Conservation (phyloP, 2,113 vertebrate genomes). For the Hippocampus mohnikei region DNA sequence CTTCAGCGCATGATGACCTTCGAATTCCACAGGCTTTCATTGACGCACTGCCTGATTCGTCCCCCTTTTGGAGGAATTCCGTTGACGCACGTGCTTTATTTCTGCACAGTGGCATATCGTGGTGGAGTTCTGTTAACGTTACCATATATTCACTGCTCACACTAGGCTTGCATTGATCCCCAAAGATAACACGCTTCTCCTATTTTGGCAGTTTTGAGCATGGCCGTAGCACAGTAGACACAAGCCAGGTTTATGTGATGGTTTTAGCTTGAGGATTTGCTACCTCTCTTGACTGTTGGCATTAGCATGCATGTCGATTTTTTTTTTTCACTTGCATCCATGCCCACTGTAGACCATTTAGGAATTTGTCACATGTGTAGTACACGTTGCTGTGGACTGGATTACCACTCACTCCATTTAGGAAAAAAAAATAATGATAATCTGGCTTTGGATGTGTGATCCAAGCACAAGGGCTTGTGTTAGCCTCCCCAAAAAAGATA, state of each 20-base stretch:
- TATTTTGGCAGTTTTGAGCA: conserved; percentile 23
- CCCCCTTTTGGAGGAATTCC: conserved; percentile 7
- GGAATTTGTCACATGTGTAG: conserved; percentile 9
- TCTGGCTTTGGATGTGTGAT: conserved; percentile 58
- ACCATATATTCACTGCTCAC: conserved; percentile 42
- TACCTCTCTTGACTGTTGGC: neutral
- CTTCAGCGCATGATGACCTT: too few species aligned
- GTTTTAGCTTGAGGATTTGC: neutral
- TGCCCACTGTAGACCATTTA: neutral
- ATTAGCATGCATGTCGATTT: neutral
- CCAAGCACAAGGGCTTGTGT: conserved; percentile 35
- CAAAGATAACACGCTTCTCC: conserved; percentile 36
- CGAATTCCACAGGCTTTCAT: neutral
- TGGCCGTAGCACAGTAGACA: conserved; percentile 4
- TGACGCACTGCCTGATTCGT: conserved; percentile 6
- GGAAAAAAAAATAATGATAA: conserved; percentile 30
- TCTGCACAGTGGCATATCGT: neutral
- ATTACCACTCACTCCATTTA: conserved; percentile 53
- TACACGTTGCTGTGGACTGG: conserved; percentile 27
- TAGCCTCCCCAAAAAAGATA: conserved; percentile 30
- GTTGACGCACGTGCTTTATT: neutral
- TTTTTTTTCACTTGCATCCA: neutral
- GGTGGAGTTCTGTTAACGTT: conserved; percentile 29
- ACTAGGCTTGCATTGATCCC: conserved; percentile 52
- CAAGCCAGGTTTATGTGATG: conserved; percentile 1